Evolutionary conservation across 1,140 invertebrate genomes (phyloP).

Genomic region (Apis cerana): DNA sequence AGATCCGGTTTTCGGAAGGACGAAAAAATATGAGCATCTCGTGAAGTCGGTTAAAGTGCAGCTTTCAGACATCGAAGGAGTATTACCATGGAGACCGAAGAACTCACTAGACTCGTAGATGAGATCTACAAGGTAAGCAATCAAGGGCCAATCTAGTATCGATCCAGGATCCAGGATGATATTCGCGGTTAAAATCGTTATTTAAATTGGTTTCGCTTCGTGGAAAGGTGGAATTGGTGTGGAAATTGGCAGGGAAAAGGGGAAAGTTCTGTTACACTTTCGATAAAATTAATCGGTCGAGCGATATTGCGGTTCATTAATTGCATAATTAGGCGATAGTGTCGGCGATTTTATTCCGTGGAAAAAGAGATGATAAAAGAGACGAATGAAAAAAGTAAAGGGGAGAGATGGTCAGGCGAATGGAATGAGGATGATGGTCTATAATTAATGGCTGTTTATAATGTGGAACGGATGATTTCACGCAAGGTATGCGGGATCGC

Average conservation of each 20-base stretch:
- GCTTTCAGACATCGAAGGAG: slow-evolving; percentile 66
- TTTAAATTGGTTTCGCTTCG: background rate
- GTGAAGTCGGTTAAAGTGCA: slow-evolving; percentile 70
- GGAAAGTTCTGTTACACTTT: slow-evolving; percentile 27
- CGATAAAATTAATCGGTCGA: slow-evolving; percentile 7
- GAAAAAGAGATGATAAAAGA: no score
- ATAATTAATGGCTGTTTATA: no score
- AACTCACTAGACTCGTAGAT: slow-evolving; percentile 93
- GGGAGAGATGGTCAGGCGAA: no score
- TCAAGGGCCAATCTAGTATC: background rate
- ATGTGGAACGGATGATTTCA: no score
- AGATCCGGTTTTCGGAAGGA: slow-evolving; percentile 68
- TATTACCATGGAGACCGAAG: slow-evolving; percentile 90
- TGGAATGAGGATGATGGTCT: no score
- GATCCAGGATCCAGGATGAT: slow-evolving; percentile 12
- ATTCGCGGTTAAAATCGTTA: background rate
- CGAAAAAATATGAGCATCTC: slow-evolving; percentile 77
- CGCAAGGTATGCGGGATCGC: no score
- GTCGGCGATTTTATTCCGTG: no score
- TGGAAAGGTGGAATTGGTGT: no score
- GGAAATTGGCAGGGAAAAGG: background rate
- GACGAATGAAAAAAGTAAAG: no score
- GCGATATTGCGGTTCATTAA: background rate
- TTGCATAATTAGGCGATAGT: background rate
- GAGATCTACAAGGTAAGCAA: slow-evolving; percentile 92